These are phyloP conservation scores for Malacoraja senta DNA, from an alignment of 2,797 vertebrate genomes.

Conservation along the genomic window DNA sequence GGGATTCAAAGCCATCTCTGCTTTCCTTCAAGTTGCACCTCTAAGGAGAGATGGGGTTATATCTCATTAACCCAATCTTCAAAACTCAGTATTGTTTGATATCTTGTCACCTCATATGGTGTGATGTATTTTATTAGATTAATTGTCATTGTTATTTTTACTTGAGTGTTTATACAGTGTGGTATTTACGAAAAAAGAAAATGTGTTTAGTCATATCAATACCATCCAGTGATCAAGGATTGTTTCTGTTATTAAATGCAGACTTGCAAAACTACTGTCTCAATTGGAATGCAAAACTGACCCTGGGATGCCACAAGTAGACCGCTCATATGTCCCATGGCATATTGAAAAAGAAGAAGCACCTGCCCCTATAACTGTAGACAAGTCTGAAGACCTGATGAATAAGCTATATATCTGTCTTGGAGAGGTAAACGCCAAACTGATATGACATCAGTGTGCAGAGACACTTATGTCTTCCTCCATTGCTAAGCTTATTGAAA, in stretches of 20 bases:
- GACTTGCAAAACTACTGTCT: constrained; percentile 76
- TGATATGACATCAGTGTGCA: neutral
- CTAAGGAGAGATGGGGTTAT: no score
- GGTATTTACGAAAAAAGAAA: neutral
- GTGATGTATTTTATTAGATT: no score
- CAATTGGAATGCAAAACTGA: constrained; percentile 61
- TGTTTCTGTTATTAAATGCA: constrained; percentile 51
- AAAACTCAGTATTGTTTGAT: no score
- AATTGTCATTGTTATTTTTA: no score
- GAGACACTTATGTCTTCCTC: neutral
- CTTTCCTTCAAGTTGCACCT: no score
- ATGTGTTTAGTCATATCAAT: neutral
- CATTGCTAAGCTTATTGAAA: neutral
- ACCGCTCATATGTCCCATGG: constrained; percentile 52
- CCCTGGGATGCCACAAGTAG: constrained; percentile 55
- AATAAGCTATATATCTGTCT: constrained; percentile 50
- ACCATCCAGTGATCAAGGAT: neutral
- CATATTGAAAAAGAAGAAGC: constrained; percentile 45
- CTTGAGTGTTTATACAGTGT: no score
- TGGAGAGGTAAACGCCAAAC: constrained; percentile 56
- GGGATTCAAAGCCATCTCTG: no score
- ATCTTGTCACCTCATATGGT: no score
- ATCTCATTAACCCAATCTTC: no score
- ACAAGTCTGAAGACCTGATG: constrained; percentile 47
- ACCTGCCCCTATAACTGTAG: constrained; percentile 39